These are phyloP conservation scores for Pseudomyrmex pallidus DNA, from an alignment of 1,140 invertebrate genomes.

Conservation along the genomic window DNA sequence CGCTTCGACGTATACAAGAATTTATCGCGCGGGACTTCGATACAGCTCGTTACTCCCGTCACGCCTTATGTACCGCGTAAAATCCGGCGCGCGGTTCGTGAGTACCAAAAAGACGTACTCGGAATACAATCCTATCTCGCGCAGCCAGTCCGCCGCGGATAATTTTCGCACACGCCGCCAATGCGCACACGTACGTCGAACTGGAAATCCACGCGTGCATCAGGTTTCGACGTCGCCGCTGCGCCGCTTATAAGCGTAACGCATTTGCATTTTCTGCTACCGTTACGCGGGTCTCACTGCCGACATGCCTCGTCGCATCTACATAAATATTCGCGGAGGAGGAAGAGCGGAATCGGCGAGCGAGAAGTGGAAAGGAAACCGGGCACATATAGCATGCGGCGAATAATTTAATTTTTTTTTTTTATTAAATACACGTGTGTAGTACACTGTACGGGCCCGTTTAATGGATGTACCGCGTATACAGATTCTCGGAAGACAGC, in stretches of 20 bases:
- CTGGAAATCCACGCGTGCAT: slow-evolving; percentile 60
- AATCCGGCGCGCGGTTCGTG: slow-evolving; percentile 48
- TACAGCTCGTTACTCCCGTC: slow-evolving; percentile 56
- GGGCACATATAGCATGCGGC: neutral
- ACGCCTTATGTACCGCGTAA: slow-evolving; percentile 53
- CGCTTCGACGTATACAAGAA: neutral
- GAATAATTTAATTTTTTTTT: slow-evolving; percentile 73
- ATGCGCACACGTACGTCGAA: slow-evolving; percentile 29
- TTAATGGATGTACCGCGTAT: slow-evolving; percentile 76
- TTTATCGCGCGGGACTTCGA: slow-evolving; percentile 41
- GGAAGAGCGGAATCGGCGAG: neutral
- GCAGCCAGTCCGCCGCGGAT: slow-evolving; percentile 43
- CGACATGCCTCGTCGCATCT: slow-evolving; percentile 70
- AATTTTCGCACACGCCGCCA: slow-evolving; percentile 47
- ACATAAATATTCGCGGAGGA: slow-evolving; percentile 74
- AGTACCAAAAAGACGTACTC: slow-evolving; percentile 42
- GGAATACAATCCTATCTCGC: slow-evolving; percentile 72
- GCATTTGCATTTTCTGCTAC: slow-evolving; percentile 79
- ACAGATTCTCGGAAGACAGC: slow-evolving; percentile 72
- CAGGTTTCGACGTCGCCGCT: slow-evolving; percentile 38
- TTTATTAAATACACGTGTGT: slow-evolving; percentile 78
- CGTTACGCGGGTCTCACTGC: slow-evolving; percentile 68
- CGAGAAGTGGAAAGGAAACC: neutral
- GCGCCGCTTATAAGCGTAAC: slow-evolving; percentile 70
- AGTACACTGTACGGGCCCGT: slow-evolving; percentile 67